Evolutionary conservation across 2,888 invertebrate species (phyloP).

Genomic region (Monoplex corrugatus): DNA sequence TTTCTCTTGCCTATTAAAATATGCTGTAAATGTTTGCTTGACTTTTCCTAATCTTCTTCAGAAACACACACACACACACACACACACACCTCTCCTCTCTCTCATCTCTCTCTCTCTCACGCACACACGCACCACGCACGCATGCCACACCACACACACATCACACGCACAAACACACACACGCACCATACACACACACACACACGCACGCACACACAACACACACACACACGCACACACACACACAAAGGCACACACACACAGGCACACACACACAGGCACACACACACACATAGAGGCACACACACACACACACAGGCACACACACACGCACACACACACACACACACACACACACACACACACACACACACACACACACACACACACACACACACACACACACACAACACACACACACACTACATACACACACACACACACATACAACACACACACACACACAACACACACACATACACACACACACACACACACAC

Average conservation of each 20-base stretch:
- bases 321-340: background rate
- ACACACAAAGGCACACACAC: background rate
- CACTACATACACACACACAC: background rate
- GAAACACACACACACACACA: background rate
- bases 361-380: background rate
- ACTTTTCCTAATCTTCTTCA: too few species aligned
- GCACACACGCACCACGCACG: background rate
- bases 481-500: slow-evolving; percentile 13
- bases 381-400: background rate
- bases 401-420: too few species aligned
- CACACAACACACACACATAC: slow-evolving; percentile 7
- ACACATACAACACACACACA: background rate
- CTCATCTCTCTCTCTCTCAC: background rate
- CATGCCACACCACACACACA: background rate
- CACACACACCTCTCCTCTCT: too few species aligned
- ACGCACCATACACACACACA: background rate
- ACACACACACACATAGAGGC: background rate
- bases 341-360: background rate
- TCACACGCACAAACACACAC: background rate
- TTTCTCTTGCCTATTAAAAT: too few species aligned
- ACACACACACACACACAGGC: background rate
- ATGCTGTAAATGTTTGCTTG: too few species aligned
- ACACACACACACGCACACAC: background rate
- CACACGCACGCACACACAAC: background rate
- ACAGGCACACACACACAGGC: background rate